These are phyloP conservation scores for Apogon hyalosoma DNA, from an alignment of 2,797 vertebrate genomes.

Conservation along the genomic window DNA sequence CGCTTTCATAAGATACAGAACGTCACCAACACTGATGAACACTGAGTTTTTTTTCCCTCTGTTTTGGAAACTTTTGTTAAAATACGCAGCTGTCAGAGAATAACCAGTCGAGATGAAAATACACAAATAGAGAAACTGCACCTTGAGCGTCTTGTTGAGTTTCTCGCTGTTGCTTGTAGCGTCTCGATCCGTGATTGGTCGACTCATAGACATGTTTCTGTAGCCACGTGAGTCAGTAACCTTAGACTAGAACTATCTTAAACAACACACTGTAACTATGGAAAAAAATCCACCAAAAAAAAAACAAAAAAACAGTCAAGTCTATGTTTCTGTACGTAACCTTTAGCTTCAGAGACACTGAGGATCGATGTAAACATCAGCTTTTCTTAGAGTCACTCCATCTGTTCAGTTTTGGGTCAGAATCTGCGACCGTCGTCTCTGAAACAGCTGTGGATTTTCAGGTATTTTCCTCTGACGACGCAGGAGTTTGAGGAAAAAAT, in stretches of 20 bases:
- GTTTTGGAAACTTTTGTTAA: too few species aligned
- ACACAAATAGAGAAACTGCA: too few species aligned
- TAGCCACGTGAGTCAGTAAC: not conserved
- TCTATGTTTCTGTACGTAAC: not conserved
- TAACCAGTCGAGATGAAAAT: too few species aligned
- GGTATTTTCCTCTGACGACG: slow-evolving; percentile 42
- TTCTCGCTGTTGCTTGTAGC: too few species aligned
- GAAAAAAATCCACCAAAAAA: not conserved
- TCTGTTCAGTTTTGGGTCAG: slow-evolving; percentile 1
- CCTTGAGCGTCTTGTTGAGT: too few species aligned
- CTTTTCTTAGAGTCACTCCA: not conserved
- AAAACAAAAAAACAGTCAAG: not conserved
- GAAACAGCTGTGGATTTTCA: slow-evolving; percentile 15
- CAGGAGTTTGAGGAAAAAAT: slow-evolving; percentile 9
- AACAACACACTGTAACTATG: slow-evolving; percentile 7
- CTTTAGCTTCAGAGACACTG: not conserved
- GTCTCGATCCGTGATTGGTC: too few species aligned
- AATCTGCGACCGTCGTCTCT: not conserved
- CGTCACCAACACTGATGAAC: too few species aligned
- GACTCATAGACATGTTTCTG: too few species aligned
- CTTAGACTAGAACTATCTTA: slow-evolving; percentile 2
- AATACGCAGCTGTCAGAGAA: too few species aligned
- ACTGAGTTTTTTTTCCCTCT: too few species aligned
- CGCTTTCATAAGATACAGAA: too few species aligned
- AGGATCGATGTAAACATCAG: not conserved